A percentile compares a stretch with the other conserved stretches of the same genome.
phyloP scores from a whole-genome alignment of 2,888 invertebrate genomes.

The Drosophila paramelanica region DNA sequence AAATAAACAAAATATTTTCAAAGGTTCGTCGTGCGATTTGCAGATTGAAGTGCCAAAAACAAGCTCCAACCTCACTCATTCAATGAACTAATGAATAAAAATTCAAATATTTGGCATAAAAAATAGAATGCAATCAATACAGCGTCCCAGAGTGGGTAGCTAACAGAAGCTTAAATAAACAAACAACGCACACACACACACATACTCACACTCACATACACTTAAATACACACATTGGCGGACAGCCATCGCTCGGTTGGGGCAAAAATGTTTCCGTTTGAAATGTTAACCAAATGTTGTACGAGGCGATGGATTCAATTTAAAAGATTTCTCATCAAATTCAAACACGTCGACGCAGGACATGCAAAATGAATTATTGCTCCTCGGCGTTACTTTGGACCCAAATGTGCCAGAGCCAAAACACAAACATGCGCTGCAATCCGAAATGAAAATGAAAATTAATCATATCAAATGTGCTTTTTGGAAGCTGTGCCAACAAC shows the following conservation, averaged over 20 bases:
- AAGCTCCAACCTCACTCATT: constrained; percentile 38
- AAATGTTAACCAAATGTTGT: constrained; percentile 61
- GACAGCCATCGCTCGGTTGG: constrained; percentile 6
- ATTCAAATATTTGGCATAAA: constrained; percentile 44
- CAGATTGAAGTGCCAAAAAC: constrained; percentile 18
- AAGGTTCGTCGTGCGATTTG: constrained; percentile 5
- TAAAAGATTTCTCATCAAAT: constrained; percentile 67
- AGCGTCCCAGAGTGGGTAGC: constrained; percentile 4
- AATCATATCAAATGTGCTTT: constrained; percentile 58
- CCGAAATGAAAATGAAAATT: constrained; percentile 25
- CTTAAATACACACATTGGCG: constrained; percentile 11
- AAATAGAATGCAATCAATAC: constrained; percentile 67
- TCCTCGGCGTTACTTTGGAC: constrained; percentile 43
- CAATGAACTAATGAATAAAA: constrained; percentile 63
- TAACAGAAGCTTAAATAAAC: constrained; percentile 49
- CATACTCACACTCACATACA: constrained; percentile 5
- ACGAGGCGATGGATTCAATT: constrained; percentile 63
- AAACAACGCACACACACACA: constrained; percentile 23
- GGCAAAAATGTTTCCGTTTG: constrained; percentile 43
- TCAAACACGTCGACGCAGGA: constrained; percentile 54
- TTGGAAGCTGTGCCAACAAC: constrained; percentile 31
- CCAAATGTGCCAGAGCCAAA: constrained; percentile 28
- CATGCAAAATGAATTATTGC: constrained; percentile 73
- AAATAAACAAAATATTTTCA: constrained; percentile 28
- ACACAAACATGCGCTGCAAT: constrained; percentile 9